phyloP scores from a whole-genome alignment of 2,888 invertebrate genomes.

The Scaptomyza cyrtandrae region DNA sequence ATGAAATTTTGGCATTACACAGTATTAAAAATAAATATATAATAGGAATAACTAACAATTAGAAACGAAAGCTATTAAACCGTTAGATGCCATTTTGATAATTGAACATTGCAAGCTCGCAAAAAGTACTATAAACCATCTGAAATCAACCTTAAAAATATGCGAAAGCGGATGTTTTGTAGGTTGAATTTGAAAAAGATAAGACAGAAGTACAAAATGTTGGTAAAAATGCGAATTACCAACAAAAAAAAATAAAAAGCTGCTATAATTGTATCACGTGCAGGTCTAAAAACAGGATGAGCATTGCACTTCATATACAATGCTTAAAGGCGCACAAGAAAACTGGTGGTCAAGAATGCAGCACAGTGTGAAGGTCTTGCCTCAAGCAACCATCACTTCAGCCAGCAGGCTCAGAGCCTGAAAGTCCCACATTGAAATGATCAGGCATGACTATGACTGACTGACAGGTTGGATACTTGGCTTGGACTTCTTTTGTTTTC shows the following conservation, averaged over 20 bases:
- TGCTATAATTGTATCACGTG: conserved; percentile 84
- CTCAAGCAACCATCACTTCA: conserved; percentile 17
- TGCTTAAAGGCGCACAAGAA: conserved; percentile 65
- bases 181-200: conserved; percentile 44
- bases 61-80: not conserved
- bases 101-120: not conserved
- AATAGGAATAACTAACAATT: too few species aligned
- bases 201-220: conserved; percentile 11
- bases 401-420: conserved; percentile 31
- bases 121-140: too few species aligned
- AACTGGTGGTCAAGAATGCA: conserved; percentile 66
- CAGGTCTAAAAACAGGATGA: conserved; percentile 37
- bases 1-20: too few species aligned
- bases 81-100: not conserved
- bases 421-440: conserved; percentile 66
- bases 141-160: conserved; percentile 45
- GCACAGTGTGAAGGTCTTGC: conserved; percentile 48
- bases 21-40: too few species aligned
- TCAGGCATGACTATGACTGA: conserved; percentile 83
- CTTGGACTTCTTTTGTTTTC: conserved; percentile 25
- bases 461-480: conserved; percentile 76
- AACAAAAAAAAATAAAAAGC: conserved; percentile 59
- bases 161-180: conserved; percentile 73
- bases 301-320: conserved; percentile 81
- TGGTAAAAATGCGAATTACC: conserved; percentile 24